These are phyloP conservation scores for Neoscelio sp. DNA, from an alignment of 2,888 invertebrate species.

Conservation along the genomic window DNA sequence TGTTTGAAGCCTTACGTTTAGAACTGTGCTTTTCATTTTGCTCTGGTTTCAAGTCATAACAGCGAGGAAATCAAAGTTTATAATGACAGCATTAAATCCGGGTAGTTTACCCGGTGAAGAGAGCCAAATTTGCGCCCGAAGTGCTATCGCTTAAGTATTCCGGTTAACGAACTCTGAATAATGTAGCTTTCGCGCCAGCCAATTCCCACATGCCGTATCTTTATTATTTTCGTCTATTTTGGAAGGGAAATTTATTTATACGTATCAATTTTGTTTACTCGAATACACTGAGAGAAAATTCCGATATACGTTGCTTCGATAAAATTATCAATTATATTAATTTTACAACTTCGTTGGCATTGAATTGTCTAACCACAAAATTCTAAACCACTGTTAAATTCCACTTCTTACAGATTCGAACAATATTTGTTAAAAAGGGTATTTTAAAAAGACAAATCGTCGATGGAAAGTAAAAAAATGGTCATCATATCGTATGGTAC, in stretches of 20 bases:
- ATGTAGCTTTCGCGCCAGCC: conserved; percentile 71
- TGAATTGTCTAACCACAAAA: no score
- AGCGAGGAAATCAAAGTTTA: conserved; percentile 22
- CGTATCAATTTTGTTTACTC: not conserved
- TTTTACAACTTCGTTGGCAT: no score
- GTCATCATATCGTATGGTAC: no score
- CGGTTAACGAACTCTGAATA: conserved; percentile 76
- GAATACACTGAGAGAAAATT: not conserved
- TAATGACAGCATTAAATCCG: conserved; percentile 28
- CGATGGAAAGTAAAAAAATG: no score
- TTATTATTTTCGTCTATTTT: conserved; percentile 23
- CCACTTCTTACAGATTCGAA: no score
- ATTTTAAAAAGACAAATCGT: no score
- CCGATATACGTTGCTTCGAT: no score
- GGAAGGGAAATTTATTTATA: conserved; percentile 4
- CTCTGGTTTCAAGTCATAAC: not conserved
- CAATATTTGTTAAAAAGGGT: no score
- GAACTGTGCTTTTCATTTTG: conserved; percentile 12
- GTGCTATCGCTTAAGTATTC: conserved; percentile 41
- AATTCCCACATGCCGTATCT: conserved; percentile 26
- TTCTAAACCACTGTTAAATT: no score
- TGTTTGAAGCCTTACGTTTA: not conserved
- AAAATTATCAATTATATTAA: no score
- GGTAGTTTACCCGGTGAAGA: conserved; percentile 13
- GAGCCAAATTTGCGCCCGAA: conserved; percentile 18